Base-by-base conservation (phyloP, 1,140 invertebrate genomes). In the Sycophaga agraensis region DNA sequence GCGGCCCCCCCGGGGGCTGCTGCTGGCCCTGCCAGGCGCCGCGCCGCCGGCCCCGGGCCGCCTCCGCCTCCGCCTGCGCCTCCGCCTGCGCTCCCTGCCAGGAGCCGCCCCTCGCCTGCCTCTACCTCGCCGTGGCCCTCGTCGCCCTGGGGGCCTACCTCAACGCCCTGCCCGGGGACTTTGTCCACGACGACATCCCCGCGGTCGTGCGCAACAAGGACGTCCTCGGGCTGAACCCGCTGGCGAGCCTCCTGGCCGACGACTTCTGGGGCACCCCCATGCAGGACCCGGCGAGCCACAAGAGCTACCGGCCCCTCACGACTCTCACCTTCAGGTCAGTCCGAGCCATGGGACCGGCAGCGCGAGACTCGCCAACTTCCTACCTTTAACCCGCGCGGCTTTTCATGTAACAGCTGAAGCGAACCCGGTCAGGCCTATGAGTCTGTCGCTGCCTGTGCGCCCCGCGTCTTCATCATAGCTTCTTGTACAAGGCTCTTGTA, bases 261-360 rank as follows among this genome's bases (percentile, higher is more conserved):
- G 93, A 96, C 75, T 96, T 95, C 73, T 96, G 93, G 93, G 93
- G 93, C 11, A 94, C 90, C 24, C 90, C 91, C 5, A 93, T 96
- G 90, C 83, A 86, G 12, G 90, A 93, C 76, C 81, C 87, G 24
- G 84, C 82, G 68, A 93, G 91, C 71, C 91, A 94, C 77, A 93
- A 93, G 79, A 92, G 90, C 21, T 93, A 92, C 74, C 82, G 91
- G 61, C 91, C 91, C 14, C 80, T 94, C 35, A 94, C 91, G 4
- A 89, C 89, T 34, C 80, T 93, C 49, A 90, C 90, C 43, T 93
- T 92, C 79, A 86, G 91, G 92, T 95, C 78, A 86, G 86, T 48
- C 17, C 11, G 4, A 11, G 5, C 11, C 11, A 4, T 11, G 28
- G 28, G 28, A 31, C 28, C 5, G n/a, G n/a, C n/a, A n/a, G n/a